Conservation (phyloP, 2,888 invertebrate genomes). For the Candidula unifasciata region DNA sequence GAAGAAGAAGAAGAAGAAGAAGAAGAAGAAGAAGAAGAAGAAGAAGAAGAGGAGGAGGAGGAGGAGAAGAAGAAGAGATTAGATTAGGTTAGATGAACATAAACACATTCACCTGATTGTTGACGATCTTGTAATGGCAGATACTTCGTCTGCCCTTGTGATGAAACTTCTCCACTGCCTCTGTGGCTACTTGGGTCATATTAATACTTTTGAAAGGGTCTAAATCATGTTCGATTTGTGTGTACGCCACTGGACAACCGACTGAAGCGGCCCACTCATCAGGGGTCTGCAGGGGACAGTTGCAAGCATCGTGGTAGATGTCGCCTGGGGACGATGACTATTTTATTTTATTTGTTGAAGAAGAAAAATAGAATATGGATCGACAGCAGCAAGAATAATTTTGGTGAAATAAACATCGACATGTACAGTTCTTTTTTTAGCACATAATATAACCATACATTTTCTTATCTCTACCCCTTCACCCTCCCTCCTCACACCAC, state of each 20-base stretch:
- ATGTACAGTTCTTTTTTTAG: too few species aligned
- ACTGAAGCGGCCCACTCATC: slow-evolving; percentile 84
- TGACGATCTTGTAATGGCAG: slow-evolving; percentile 91
- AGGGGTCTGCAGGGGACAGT: slow-evolving; percentile 85
- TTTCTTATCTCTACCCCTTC: too few species aligned
- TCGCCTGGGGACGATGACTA: slow-evolving; percentile 80
- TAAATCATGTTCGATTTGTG: slow-evolving; percentile 87
- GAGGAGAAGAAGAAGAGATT: too few species aligned
- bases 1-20: too few species aligned
- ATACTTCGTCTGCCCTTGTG: slow-evolving; percentile 89
- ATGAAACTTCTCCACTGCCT: slow-evolving; percentile 85
- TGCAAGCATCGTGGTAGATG: slow-evolving; percentile 89
- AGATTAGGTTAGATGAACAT: neutral
- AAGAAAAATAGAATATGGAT: too few species aligned
- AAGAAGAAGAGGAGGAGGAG: too few species aligned
- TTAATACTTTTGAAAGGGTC: slow-evolving; percentile 84
- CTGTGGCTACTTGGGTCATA: slow-evolving; percentile 83
- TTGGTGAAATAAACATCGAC: too few species aligned
- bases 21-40: too few species aligned
- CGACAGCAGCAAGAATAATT: too few species aligned
- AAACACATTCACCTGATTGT: slow-evolving; percentile 82
- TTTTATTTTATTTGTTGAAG: too few species aligned
- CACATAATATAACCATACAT: too few species aligned
- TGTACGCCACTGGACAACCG: slow-evolving; percentile 81
- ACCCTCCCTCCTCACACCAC: too few species aligned